Conservation (phyloP, 2,113 vertebrate genomes). For the Eulemur macaco region DNA sequence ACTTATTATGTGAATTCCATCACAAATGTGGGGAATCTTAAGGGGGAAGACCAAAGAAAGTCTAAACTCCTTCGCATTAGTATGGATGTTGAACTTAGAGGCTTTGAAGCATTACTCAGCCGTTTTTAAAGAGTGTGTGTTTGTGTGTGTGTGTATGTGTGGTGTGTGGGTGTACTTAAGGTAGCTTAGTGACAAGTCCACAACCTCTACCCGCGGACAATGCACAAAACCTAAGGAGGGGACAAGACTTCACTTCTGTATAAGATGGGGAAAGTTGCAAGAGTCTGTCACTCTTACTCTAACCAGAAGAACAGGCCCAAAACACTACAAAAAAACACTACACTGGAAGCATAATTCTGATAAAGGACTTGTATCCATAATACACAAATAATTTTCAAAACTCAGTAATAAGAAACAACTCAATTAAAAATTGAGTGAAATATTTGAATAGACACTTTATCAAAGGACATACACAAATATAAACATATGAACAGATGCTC, state of each 20-base stretch:
- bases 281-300: not conserved
- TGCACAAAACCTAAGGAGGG: not conserved
- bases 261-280: not conserved
- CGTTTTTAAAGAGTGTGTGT: not conserved
- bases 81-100: not conserved
- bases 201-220: not conserved
- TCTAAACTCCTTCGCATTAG: slow-evolving; percentile 30
- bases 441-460: not conserved
- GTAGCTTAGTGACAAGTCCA: slow-evolving; percentile 14
- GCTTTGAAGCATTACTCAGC: not conserved
- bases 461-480: not conserved
- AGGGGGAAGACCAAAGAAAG: slow-evolving; percentile 44
- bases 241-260: not conserved
- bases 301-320: not conserved
- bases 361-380: not conserved
- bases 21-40: slow-evolving; percentile 44
- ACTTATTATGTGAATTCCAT: not conserved
- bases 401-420: not conserved
- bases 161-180: not conserved
- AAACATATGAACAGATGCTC: not conserved
- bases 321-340: not conserved
- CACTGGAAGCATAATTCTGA: not conserved
- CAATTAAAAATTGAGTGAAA: not conserved
- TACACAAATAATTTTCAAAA: not conserved
- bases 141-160: not conserved